phyloP scores from a whole-genome alignment of 2,888 invertebrate species.

The Morpho deidamia region DNA sequence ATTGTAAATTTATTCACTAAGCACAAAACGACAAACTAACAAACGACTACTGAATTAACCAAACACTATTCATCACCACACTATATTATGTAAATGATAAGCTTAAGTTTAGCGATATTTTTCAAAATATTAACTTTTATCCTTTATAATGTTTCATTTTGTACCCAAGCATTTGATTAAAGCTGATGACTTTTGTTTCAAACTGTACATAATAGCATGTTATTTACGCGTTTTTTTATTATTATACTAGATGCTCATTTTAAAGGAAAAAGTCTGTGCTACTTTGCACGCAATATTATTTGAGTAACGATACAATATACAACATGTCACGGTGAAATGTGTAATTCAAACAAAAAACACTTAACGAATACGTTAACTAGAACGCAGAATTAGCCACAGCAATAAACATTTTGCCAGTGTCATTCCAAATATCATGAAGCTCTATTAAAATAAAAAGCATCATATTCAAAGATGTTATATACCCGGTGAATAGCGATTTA shows the following conservation, averaged over 20 bases:
- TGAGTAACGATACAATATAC: not conserved
- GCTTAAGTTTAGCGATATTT: not conserved
- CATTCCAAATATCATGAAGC: slow-evolving; percentile 20
- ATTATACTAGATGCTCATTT: too few species aligned
- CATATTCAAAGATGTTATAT: slow-evolving; percentile 14
- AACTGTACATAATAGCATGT: too few species aligned
- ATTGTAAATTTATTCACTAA: not conserved
- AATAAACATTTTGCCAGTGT: slow-evolving; percentile 16
- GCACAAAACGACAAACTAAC: slow-evolving; percentile 1
- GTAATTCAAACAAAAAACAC: not conserved
- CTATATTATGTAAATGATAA: not conserved
- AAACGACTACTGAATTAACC: not conserved
- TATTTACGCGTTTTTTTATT: too few species aligned
- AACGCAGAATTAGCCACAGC: slow-evolving; percentile 19
- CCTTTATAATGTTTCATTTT: too few species aligned
- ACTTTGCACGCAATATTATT: not conserved
- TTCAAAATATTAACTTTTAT: not conserved
- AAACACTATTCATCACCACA: slow-evolving; percentile 7
- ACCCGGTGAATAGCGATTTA: slow-evolving; percentile 17
- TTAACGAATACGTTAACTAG: not conserved
- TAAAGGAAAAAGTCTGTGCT: too few species aligned
- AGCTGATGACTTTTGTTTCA: too few species aligned
- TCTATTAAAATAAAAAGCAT: slow-evolving; percentile 18
- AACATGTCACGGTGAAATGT: not conserved
- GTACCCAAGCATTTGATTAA: too few species aligned